phyloP scores from a whole-genome alignment of 1,140 invertebrate genomes.

The Melitaea cinxia region DNA sequence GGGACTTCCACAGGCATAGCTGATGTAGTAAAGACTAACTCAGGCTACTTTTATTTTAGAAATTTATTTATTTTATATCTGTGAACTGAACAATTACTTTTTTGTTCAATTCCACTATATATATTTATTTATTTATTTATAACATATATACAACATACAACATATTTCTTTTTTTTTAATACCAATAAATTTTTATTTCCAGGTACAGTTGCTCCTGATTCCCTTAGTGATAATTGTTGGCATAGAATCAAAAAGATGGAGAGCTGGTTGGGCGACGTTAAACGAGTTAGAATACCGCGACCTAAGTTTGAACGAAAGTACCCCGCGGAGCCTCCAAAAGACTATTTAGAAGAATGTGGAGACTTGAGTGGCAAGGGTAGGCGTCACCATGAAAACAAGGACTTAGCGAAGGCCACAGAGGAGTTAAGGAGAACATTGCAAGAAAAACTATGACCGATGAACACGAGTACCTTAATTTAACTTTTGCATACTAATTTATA shows the following conservation, averaged over 20 bases:
- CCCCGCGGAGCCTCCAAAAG: conserved; percentile 85
- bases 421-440: conserved; percentile 87
- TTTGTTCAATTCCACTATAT: too few relatives aligned
- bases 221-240: too few relatives aligned
- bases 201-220: too few relatives aligned
- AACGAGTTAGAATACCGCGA: conserved; percentile 90
- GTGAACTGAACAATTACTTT: too few relatives aligned
- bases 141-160: too few relatives aligned
- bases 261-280: conserved; percentile 91
- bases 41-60: too few relatives aligned
- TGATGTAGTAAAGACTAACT: too few relatives aligned
- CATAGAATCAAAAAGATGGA: conserved; percentile 87
- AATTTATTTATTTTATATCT: too few relatives aligned
- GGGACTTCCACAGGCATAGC: too few relatives aligned
- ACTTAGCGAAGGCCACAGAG: conserved; percentile 87
- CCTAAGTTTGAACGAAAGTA: conserved; percentile 90
- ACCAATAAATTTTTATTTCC: too few relatives aligned
- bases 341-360: conserved; percentile 82
- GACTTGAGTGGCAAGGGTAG: conserved; percentile 67
- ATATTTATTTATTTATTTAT: too few relatives aligned
- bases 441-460: conserved; percentile 85
- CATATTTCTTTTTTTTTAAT: too few relatives aligned
- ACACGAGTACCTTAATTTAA: conserved; percentile 14
- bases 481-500: conserved; percentile 20
- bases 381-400: conserved; percentile 73